phyloP scores from a whole-genome alignment of 2,888 invertebrate species.

The Stegophylla sp. region DNA sequence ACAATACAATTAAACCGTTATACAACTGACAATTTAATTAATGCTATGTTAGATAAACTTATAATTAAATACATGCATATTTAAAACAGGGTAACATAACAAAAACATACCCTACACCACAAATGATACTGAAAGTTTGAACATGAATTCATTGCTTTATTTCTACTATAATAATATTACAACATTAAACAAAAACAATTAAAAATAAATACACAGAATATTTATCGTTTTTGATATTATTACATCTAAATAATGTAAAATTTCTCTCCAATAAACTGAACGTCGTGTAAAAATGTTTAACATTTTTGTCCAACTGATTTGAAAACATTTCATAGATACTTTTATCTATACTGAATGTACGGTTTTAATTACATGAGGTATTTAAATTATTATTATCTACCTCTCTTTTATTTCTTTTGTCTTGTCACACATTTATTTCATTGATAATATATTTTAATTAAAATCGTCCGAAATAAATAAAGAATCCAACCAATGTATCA shows the following conservation, averaged over 20 bases:
- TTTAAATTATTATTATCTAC: too few relatives aligned
- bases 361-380: too few relatives aligned
- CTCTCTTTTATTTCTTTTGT: too few relatives aligned
- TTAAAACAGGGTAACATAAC: conserved; percentile 26
- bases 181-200: neutral
- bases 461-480: too few relatives aligned
- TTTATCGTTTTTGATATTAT: neutral
- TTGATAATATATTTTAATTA: too few relatives aligned
- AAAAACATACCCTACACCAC: conserved; percentile 25
- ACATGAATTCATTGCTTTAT: conserved; percentile 7
- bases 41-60: conserved; percentile 21
- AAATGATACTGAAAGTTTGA: conserved; percentile 19
- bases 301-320: too few relatives aligned
- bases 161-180: neutral
- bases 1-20: neutral
- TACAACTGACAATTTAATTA: conserved; percentile 31
- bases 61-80: conserved; percentile 35
- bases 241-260: neutral
- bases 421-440: too few relatives aligned
- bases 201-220: neutral
- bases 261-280: neutral
- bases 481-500: too few relatives aligned
- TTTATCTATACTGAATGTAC: too few relatives aligned
- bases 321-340: too few relatives aligned
- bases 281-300: too few relatives aligned